Conservation (phyloP, 2,797 vertebrate species). For the Cryptoblepharus egeriae region DNA sequence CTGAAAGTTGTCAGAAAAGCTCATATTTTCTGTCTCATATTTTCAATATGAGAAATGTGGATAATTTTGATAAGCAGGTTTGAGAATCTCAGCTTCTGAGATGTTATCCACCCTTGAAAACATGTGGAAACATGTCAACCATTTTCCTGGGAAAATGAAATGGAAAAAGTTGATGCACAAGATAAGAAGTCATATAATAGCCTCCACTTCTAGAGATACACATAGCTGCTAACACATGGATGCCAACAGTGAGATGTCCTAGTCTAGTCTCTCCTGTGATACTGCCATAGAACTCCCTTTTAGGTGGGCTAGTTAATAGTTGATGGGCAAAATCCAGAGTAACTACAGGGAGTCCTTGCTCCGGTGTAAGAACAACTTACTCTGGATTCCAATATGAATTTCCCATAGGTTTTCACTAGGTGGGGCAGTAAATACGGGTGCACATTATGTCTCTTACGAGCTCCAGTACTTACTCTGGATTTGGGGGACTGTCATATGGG, state of each 20-base stretch:
- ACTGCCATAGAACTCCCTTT: not conserved
- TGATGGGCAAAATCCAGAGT: no score
- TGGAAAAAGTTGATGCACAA: not conserved
- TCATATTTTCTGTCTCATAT: no score
- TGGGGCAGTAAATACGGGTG: no score
- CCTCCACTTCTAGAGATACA: not conserved
- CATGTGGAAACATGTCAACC: conserved; percentile 17
- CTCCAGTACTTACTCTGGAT: no score
- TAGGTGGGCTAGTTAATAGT: not conserved
- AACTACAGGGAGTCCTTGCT: no score
- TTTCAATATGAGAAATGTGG: conserved; percentile 38
- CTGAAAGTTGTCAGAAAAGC: conserved; percentile 39
- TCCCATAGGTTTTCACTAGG: no score
- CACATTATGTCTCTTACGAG: no score
- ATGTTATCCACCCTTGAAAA: conserved; percentile 41
- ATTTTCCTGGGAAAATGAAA: conserved; percentile 21
- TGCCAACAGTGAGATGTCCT: not conserved
- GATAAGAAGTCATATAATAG: not conserved
- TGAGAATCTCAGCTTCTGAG: conserved; percentile 30
- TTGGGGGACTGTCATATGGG: no score
- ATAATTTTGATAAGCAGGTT: conserved; percentile 38
- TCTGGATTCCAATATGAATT: no score
- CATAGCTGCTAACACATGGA: not conserved
- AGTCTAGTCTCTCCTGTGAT: not conserved
- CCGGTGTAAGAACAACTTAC: no score